Percentiles rank a stretch among this genome's conserved stretches.
phyloP scores from a whole-genome alignment of 2,797 vertebrate genomes.

The Distichodus sexfasciatus region DNA sequence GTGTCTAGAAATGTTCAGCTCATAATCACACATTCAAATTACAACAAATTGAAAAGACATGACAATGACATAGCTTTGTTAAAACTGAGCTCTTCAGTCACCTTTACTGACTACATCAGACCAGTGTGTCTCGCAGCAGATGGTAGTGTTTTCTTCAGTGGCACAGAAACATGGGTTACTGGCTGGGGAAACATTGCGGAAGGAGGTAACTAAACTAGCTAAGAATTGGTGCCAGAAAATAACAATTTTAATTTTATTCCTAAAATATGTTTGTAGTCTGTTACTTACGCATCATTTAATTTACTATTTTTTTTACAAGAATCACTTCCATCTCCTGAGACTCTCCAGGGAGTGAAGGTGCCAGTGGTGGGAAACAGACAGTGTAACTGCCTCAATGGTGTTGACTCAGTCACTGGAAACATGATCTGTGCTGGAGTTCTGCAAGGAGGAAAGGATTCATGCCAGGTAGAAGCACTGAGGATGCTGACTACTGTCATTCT shows the following conservation, averaged over 20 bases:
- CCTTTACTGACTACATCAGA: conserved; percentile 8
- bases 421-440: conserved; percentile 50
- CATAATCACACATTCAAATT: neutral
- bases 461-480: conserved; percentile 32
- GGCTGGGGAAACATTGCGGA: conserved; percentile 6
- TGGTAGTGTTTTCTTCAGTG: neutral
- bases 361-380: conserved; percentile 35
- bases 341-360: conserved; percentile 46
- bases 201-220: neutral
- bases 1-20: neutral
- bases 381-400: conserved; percentile 29
- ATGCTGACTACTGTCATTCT: neutral
- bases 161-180: conserved; percentile 13
- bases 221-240: too few species aligned
- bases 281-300: too few species aligned
- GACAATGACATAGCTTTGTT: neutral
- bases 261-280: too few species aligned
- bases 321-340: neutral
- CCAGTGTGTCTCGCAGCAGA: conserved; percentile 24
- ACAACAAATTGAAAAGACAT: neutral
- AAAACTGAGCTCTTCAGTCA: conserved; percentile 3
- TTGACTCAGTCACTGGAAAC: neutral
- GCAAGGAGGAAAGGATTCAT: conserved; percentile 42
- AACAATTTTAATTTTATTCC: too few species aligned
- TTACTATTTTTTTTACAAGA: neutral